phyloP scores from a whole-genome alignment of 2,113 vertebrate species.

The Grus americana region DNA sequence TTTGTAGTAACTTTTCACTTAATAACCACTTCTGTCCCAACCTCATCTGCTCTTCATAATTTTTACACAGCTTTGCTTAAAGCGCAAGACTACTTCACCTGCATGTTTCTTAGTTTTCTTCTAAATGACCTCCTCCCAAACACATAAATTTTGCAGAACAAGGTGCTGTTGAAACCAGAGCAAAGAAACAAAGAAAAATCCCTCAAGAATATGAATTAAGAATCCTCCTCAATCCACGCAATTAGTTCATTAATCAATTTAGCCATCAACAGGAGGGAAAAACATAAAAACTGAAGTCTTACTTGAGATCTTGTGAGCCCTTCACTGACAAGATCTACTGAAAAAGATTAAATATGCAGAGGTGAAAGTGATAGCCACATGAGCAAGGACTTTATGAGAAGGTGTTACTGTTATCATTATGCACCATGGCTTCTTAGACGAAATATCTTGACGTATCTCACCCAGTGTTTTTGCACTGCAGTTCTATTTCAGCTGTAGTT shows the following conservation, averaged over 20 bases:
- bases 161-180: not conserved
- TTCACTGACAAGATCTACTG: not conserved
- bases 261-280: fast-evolving
- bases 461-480: not conserved
- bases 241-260: not conserved
- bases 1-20: not conserved
- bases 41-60: not conserved
- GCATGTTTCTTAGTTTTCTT: not conserved
- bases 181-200: not conserved
- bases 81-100: not conserved
- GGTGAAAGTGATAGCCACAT: not conserved
- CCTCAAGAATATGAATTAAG: not conserved
- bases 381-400: not conserved
- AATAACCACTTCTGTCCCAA: not conserved
- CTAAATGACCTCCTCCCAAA: not conserved
- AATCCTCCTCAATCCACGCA: not conserved
- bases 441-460: not conserved
- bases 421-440: not conserved
- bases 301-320: not conserved
- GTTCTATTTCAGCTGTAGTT: not conserved
- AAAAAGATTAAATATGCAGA: not conserved
- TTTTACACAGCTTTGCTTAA: not conserved
- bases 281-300: not conserved
- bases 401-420: too few relatives aligned
- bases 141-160: not conserved